Base-by-base conservation (phyloP, 2,888 invertebrate species). In the Andricus quercusramuli region DNA sequence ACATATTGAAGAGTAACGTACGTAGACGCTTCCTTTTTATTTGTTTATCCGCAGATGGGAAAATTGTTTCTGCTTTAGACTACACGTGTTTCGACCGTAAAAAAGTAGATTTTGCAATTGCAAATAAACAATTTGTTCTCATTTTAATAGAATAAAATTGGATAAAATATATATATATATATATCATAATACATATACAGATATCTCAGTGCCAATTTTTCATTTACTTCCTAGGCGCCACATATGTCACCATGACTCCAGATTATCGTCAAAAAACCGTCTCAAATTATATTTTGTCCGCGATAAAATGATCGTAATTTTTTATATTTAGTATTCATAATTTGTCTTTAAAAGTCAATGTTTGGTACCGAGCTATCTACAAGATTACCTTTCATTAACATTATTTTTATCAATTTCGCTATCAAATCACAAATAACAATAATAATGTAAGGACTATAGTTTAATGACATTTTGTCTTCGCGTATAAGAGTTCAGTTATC, bases 381-480 rank as follows among this genome's bases (percentile, higher is more conserved):
- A 13, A 29, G 29, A 17, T 6, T 29, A 29, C 17, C 29, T 64
- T 64, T 64, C 15, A 29, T 64, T 64, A 29, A 29, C 25, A 29
- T 64, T 22, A 64, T 64, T 25, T 29, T 64, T 64, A 64, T 29
- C 6, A 64, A 17, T 64, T 64, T 29, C 25, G 29, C 17, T 64
- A 25, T 29, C 64, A 64, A 29, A 29, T 1, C 6, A n/a, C n/a
- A 29, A 74, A 17, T 13, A 47, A 37, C 37, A 37, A 47, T 47
- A 47, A 47, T 47, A 47, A 51, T 51, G 13, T 11, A 20, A 29
- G 9, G 20, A 32, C 29, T 70, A 37, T 59, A 74, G 56, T 74
- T 74, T 74, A 59, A 74, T 59, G 51, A 56, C 32, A 51, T 56
- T 74, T 51, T 29, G 29, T 74, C 56, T 13, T 29, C 25, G 29